Percentiles rank a stretch among this genome's conserved stretches.
phyloP scores from a whole-genome alignment of 2,113 vertebrate species.

The Phrynosoma blainvillii region DNA sequence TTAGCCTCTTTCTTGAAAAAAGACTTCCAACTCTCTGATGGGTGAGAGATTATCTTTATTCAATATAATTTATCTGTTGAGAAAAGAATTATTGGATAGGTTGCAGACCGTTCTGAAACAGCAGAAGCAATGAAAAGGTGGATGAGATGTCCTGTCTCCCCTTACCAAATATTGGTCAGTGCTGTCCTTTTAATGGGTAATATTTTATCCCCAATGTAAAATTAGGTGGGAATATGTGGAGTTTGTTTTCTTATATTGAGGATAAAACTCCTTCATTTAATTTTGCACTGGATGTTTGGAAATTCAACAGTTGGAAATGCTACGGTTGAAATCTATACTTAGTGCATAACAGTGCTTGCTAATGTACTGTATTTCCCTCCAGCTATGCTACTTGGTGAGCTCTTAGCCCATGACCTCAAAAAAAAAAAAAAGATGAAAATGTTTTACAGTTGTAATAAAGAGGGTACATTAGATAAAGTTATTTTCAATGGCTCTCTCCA shows the following conservation, averaged over 20 bases:
- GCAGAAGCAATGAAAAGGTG: not conserved
- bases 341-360: not conserved
- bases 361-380: conserved; percentile 35
- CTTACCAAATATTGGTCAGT: not conserved
- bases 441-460: conserved; percentile 66
- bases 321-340: not conserved
- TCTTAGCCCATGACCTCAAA: conserved; percentile 59
- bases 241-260: not conserved
- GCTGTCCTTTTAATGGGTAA: not conserved
- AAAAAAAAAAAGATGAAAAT: conserved; percentile 35
- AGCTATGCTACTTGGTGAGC: conserved; percentile 39
- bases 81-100: not conserved
- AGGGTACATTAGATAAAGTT: conserved; percentile 66
- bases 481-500: conserved; percentile 64
- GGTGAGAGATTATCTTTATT: not conserved
- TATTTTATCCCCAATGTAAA: not conserved
- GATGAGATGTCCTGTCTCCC: not conserved
- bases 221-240: not conserved
- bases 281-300: not conserved
- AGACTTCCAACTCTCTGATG: not conserved
- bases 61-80: not conserved
- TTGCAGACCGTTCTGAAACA: not conserved
- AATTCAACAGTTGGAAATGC: not conserved
- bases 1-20: not conserved
- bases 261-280: not conserved